Evolutionary conservation across 2,888 invertebrate species (phyloP).

Genomic region (Lacanobia oleracea): DNA sequence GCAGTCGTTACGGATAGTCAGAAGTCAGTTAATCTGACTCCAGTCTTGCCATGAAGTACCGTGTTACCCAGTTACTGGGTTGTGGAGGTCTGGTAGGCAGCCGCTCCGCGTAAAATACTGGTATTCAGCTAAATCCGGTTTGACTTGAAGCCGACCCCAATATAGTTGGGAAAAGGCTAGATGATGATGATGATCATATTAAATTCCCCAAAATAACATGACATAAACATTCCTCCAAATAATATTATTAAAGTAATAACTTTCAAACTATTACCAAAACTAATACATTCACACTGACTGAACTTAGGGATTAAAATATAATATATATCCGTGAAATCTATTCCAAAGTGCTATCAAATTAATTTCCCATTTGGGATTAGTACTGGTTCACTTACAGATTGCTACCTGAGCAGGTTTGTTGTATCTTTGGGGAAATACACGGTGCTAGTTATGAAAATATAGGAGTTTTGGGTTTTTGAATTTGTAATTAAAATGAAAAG

Average conservation of each 20-base stretch:
- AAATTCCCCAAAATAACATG: not conserved
- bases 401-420: slow-evolving; percentile 44
- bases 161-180: no score
- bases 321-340: slow-evolving; percentile 41
- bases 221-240: not conserved
- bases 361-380: slow-evolving; percentile 66
- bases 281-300: slow-evolving; percentile 44
- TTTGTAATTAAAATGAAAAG: not conserved
- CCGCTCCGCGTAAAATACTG: no score
- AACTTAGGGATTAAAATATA: slow-evolving; percentile 55
- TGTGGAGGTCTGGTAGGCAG: no score
- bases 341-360: slow-evolving; percentile 58
- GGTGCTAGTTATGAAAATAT: not conserved
- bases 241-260: not conserved
- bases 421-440: slow-evolving; percentile 16
- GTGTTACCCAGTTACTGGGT: no score
- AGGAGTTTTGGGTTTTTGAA: not conserved
- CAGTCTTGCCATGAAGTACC: no score
- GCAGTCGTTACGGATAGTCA: no score
- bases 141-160: no score
- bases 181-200: no score
- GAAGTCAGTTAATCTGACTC: no score
- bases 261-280: slow-evolving; percentile 43
- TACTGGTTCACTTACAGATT: slow-evolving; percentile 50
- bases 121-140: no score